Evolutionary conservation across 2,888 invertebrate genomes (phyloP).

Genomic region (Oligia strigilis): DNA sequence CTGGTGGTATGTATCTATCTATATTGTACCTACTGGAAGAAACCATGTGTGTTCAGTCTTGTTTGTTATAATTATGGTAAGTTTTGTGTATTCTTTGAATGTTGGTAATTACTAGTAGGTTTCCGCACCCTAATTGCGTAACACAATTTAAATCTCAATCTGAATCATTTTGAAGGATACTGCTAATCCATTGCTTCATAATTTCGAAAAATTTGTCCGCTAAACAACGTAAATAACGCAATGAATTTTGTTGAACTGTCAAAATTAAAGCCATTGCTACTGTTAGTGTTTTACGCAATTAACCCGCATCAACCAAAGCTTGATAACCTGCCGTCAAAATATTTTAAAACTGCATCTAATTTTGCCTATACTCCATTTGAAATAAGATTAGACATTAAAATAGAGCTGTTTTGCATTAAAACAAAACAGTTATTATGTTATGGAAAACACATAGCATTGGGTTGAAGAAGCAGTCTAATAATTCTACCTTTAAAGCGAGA

Average conservation of each 20-base stretch:
- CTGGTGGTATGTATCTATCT: not conserved
- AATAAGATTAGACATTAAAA: too few relatives aligned
- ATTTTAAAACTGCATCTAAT: not conserved
- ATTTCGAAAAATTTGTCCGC: not conserved
- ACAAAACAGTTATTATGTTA: too few relatives aligned
- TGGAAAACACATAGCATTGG: too few relatives aligned
- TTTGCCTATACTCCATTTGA: too few relatives aligned
- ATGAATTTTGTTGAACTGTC: not conserved
- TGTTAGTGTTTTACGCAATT: not conserved
- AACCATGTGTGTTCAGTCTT: not conserved
- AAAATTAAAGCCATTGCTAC: not conserved
- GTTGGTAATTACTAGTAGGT: too few relatives aligned
- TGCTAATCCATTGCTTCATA: not conserved
- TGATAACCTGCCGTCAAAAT: not conserved
- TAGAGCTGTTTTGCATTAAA: too few relatives aligned
- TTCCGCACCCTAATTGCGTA: too few relatives aligned
- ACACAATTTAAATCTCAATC: not conserved
- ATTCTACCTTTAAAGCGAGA: too few relatives aligned
- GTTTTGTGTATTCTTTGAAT: not conserved
- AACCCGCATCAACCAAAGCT: not conserved
- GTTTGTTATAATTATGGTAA: slow-evolving; percentile 2
- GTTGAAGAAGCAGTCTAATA: too few relatives aligned
- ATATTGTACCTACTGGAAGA: not conserved
- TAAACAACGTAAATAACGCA: not conserved
- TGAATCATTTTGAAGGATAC: not conserved